phyloP scores from a whole-genome alignment of 1,140 invertebrate genomes.

The Triops cancriformis region DNA sequence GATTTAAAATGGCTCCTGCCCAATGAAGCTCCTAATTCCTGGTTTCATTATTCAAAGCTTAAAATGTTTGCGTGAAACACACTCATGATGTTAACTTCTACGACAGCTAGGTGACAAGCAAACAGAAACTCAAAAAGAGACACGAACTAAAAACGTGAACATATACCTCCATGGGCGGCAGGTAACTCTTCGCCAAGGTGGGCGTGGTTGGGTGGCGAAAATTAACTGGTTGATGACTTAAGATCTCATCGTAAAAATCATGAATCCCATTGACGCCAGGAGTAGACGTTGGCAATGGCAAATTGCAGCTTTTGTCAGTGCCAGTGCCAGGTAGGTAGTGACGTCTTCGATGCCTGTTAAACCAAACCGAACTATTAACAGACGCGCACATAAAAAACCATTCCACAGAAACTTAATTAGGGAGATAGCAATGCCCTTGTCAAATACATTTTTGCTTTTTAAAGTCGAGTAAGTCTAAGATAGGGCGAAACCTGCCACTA shows the following conservation, averaged over 20 bases:
- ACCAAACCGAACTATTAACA: not conserved
- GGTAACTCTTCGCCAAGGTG: not conserved
- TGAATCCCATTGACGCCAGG: not conserved
- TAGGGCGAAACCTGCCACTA: too few relatives aligned
- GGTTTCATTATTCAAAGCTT: too few relatives aligned
- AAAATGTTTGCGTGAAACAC: too few relatives aligned
- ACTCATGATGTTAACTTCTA: too few relatives aligned
- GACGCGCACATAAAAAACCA: not conserved
- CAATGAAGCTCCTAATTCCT: too few relatives aligned
- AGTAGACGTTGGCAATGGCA: not conserved
- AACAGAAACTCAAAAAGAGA: not conserved
- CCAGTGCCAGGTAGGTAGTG: not conserved
- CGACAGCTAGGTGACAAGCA: not conserved
- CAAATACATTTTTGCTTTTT: too few relatives aligned
- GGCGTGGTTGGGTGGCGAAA: not conserved
- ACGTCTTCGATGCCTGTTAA: not conserved
- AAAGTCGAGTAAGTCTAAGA: too few relatives aligned
- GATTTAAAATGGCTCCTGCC: too few relatives aligned
- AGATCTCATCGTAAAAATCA: constrained; percentile 5
- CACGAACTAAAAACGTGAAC: not conserved
- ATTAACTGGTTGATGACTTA: not conserved
- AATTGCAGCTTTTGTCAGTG: not conserved
- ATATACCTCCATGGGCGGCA: constrained; percentile 8
- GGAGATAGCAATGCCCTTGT: too few relatives aligned
- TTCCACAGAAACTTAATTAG: not conserved